Percentiles rank a stretch among this genome's conserved stretches.
phyloP scores from a whole-genome alignment of 2,888 invertebrate genomes.

The Theretra japonica region DNA sequence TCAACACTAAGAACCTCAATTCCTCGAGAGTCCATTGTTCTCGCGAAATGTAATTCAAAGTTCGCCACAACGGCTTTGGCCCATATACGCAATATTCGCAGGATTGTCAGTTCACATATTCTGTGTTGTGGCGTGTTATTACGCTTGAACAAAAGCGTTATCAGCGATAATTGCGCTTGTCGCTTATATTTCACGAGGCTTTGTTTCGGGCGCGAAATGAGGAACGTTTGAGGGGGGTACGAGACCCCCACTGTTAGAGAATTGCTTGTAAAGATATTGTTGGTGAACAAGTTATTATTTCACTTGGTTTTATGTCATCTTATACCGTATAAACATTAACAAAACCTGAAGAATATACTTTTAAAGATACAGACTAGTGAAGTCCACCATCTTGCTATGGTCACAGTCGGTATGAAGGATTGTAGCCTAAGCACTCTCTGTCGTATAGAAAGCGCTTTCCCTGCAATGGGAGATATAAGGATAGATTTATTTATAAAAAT shows the following conservation, averaged over 20 bases:
- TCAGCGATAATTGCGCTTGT: slow-evolving; percentile 25
- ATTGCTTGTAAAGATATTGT: background rate
- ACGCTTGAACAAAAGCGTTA: slow-evolving; percentile 28
- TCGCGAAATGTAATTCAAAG: slow-evolving; percentile 9
- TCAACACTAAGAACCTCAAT: background rate
- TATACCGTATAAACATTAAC: too few species aligned
- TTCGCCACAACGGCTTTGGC: slow-evolving; percentile 20
- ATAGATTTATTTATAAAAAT: too few species aligned
- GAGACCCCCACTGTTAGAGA: background rate
- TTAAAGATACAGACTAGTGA: too few species aligned
- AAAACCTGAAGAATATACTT: too few species aligned
- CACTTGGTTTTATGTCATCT: too few species aligned
- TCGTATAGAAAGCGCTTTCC: too few species aligned
- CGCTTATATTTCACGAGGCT: background rate
- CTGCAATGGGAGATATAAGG: too few species aligned
- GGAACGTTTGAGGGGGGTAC: background rate
- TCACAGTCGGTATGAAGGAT: too few species aligned
- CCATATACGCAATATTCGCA: slow-evolving; percentile 8
- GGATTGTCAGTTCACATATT: slow-evolving; percentile 3
- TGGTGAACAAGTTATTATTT: too few species aligned
- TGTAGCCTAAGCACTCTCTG: too few species aligned
- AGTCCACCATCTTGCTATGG: too few species aligned
- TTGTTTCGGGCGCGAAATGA: background rate
- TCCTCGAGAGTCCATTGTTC: slow-evolving; percentile 9
- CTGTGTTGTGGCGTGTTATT: slow-evolving; percentile 16